A percentile compares a stretch with the other conserved stretches of the same genome.
Conservation (phyloP, 2,888 invertebrate genomes). For the Capitulum mitella region DNA sequence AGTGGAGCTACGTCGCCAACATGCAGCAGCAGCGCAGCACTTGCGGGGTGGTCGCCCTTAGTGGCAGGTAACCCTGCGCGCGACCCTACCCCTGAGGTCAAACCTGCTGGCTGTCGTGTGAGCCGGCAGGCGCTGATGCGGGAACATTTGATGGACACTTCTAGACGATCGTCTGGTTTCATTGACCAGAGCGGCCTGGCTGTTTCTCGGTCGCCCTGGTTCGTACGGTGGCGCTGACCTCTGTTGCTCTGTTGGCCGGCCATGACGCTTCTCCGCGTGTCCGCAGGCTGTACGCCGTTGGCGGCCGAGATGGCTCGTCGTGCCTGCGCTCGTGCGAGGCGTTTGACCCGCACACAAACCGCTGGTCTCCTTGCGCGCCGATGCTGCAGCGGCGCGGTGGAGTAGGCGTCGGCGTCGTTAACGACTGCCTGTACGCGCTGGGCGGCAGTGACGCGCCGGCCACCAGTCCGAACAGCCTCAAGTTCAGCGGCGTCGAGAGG, state of each 20-base stretch:
- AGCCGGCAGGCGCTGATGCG: too few relatives aligned
- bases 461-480: conserved; percentile 63
- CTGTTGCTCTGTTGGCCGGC: too few relatives aligned
- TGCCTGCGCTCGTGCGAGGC: conserved; percentile 86
- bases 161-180: too few relatives aligned
- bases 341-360: conserved; percentile 68
- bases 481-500: conserved; percentile 84
- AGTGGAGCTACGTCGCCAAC: conserved; percentile 83
- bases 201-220: too few relatives aligned
- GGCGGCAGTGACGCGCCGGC: conserved; percentile 92
- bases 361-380: conserved; percentile 76
- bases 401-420: conserved; percentile 79
- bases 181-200: too few relatives aligned
- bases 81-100: too few relatives aligned
- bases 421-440: conserved; percentile 81
- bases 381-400: conserved; percentile 81
- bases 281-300: conserved; percentile 74
- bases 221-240: too few relatives aligned
- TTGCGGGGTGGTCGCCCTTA: conserved; percentile 80
- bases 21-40: conserved; percentile 85
- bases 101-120: too few relatives aligned
- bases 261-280: conserved; percentile 1
- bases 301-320: conserved; percentile 83
- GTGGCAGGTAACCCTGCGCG: conserved; percentile 55
- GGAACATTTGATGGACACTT: too few relatives aligned